A percentile compares a stretch with the other conserved stretches of the same genome.
Evolutionary conservation across 2,888 invertebrate species (phyloP).

Genomic region (Philonicus albiceps): DNA sequence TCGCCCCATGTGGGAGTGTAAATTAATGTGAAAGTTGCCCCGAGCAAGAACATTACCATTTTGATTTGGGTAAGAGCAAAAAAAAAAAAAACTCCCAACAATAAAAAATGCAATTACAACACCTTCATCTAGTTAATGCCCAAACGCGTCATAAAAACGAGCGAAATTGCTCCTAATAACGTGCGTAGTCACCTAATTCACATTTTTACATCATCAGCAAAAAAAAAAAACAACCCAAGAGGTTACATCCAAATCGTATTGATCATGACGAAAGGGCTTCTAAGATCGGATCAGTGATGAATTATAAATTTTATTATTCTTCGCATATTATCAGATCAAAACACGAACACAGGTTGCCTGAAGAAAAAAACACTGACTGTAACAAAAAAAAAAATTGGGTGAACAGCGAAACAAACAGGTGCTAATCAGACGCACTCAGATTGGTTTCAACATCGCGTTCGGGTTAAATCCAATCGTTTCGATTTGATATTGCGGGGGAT

Average conservation of each 20-base stretch:
- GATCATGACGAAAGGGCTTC: neutral
- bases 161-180: neutral
- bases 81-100: neutral
- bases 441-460: neutral
- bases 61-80: neutral
- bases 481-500: neutral
- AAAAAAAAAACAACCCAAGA: neutral
- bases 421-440: constrained; percentile 1
- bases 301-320: neutral
- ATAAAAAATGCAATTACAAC: neutral
- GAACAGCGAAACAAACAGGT: constrained; percentile 5
- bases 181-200: neutral
- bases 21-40: neutral
- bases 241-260: neutral
- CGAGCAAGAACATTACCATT: neutral
- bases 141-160: neutral
- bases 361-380: neutral
- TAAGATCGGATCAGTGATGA: neutral
- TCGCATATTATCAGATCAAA: neutral
- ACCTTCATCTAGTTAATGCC: neutral
- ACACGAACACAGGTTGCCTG: neutral
- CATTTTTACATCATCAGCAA: neutral
- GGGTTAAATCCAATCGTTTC: constrained; percentile 1
- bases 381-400: neutral
- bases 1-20: neutral